Evolutionary conservation across 1,140 invertebrate genomes (phyloP).

Genomic region (Procambarus clarkii): DNA sequence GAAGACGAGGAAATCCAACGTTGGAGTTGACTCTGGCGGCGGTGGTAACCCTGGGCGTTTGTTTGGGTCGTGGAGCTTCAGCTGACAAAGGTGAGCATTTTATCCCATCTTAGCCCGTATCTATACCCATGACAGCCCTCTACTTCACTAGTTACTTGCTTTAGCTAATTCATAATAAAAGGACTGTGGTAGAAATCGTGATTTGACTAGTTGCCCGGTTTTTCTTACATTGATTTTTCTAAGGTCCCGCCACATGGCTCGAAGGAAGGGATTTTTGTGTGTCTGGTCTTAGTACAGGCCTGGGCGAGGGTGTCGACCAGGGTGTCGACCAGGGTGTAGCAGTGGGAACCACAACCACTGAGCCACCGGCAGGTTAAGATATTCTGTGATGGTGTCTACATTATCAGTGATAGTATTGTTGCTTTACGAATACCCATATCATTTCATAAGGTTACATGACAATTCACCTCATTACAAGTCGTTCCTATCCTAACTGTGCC

Average conservation of each 20-base stretch:
- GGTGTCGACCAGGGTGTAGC: too few species aligned
- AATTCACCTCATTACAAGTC: too few species aligned
- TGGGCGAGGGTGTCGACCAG: too few species aligned
- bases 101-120: background rate
- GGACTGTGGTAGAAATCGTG: background rate
- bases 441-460: too few species aligned
- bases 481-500: too few species aligned
- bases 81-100: background rate
- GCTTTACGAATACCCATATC: too few species aligned
- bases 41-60: slow-evolving; percentile 7
- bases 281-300: too few species aligned
- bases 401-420: too few species aligned
- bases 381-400: too few species aligned
- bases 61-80: background rate
- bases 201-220: background rate
- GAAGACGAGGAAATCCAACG: background rate
- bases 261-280: background rate
- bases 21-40: slow-evolving; percentile 6
- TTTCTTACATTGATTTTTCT: slow-evolving; percentile 1
- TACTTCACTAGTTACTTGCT: too few species aligned
- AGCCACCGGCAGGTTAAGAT: too few species aligned
- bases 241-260: slow-evolving; percentile 1
- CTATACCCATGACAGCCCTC: background rate
- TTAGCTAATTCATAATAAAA: background rate
- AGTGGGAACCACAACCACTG: too few species aligned